A percentile compares a stretch with the other conserved stretches of the same genome.
Conservation (phyloP, 1,140 invertebrate species). For the Neomicropteryx cornuta region DNA sequence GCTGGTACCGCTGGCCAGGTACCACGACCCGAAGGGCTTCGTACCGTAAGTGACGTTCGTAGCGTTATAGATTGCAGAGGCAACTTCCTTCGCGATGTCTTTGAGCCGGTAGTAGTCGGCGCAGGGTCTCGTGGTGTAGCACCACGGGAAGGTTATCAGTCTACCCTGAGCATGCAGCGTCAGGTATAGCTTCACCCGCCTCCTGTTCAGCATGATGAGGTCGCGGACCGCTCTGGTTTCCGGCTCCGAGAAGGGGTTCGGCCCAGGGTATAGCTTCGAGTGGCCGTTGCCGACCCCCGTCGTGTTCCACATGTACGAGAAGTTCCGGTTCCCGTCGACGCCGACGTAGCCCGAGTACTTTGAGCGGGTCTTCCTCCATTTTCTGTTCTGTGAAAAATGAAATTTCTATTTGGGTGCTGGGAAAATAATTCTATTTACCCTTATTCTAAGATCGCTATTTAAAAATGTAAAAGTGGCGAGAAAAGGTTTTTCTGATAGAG, state of each 20-base stretch:
- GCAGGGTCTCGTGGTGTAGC: conserved; percentile 35
- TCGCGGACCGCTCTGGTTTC: conserved; percentile 53
- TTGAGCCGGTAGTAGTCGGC: too few relatives aligned
- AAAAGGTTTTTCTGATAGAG: background rate
- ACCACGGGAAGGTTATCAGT: conserved; percentile 47
- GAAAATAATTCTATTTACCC: too few relatives aligned
- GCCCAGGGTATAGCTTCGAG: conserved; percentile 58
- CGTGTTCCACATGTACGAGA: conserved; percentile 52
- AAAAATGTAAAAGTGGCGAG: background rate
- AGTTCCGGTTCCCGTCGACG: conserved; percentile 67
- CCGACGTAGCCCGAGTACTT: conserved; percentile 45
- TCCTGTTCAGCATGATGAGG: conserved; percentile 37
- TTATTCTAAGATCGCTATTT: background rate
- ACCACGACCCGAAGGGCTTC: conserved; percentile 39
- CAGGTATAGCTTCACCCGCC: conserved; percentile 50
- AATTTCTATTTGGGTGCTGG: too few relatives aligned
- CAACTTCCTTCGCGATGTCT: too few relatives aligned
- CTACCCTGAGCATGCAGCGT: conserved; percentile 59
- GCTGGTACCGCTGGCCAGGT: conserved; percentile 52
- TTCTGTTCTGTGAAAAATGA: conserved; percentile 39
- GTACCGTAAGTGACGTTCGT: conserved; percentile 32
- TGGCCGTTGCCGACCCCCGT: conserved; percentile 51
- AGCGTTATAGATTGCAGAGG: too few relatives aligned
- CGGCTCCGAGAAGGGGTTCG: conserved; percentile 60
- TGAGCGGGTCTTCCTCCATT: conserved; percentile 66